phyloP scores from a whole-genome alignment of 1,140 invertebrate species.

The Rhizoglyphus robini region DNA sequence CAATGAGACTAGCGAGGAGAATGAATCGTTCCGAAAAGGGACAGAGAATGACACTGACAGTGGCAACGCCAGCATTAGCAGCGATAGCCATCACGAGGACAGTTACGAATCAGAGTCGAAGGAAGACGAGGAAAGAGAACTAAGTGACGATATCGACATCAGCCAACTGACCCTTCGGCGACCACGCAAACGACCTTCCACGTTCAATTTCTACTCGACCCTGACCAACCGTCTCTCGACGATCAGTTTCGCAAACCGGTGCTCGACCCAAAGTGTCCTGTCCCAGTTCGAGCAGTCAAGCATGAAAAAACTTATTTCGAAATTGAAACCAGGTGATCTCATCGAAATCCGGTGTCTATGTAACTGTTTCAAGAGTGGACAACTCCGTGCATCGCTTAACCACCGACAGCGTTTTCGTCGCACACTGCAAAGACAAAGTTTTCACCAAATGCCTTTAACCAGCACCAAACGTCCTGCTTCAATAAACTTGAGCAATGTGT shows the following conservation, averaged over 20 bases:
- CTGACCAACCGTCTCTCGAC: slow-evolving; percentile 1
- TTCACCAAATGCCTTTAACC: background rate
- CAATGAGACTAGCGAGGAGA: background rate
- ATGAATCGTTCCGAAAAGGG: background rate
- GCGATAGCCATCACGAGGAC: slow-evolving; percentile 5
- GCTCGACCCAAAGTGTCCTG: background rate
- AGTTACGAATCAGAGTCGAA: background rate
- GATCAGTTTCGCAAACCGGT: background rate
- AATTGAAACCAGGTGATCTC: background rate
- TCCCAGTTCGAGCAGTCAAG: slow-evolving; percentile 1
- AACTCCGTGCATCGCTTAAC: background rate
- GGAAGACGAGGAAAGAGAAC: background rate
- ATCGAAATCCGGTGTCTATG: slow-evolving; percentile 14
- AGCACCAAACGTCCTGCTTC: background rate
- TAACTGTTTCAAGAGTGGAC: background rate
- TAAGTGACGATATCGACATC: background rate
- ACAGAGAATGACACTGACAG: background rate
- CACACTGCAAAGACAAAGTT: slow-evolving; percentile 5
- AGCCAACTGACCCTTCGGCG: background rate
- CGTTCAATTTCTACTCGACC: slow-evolving; percentile 1
- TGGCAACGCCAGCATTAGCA: background rate
- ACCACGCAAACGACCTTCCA: background rate
- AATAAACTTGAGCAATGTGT: background rate
- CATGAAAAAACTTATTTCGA: background rate
- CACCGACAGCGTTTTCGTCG: slow-evolving; percentile 10